Base-by-base conservation (phyloP, 2,888 invertebrate genomes). In the Gastracanthus pulcherrimus region DNA sequence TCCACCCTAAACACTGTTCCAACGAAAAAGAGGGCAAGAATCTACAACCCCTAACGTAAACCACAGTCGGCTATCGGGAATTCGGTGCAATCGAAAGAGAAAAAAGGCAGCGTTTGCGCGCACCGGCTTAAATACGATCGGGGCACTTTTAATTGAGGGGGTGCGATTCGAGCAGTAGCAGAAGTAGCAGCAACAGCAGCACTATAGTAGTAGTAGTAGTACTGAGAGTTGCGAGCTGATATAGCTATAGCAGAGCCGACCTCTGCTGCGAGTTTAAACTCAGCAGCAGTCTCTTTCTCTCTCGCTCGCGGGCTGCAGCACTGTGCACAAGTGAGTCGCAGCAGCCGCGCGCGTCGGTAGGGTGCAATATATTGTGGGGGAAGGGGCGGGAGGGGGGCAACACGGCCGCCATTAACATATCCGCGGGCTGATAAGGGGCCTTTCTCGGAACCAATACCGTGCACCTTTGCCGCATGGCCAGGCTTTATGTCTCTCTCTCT, bases 391-490 rank as follows among this genome's bases (percentile, higher is more conserved):
- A 84, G 82, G 86, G 82, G 83, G 84, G 84, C 82, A 88, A 91
- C 90, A 91, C 88, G 89, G 88, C 86, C 89, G 87, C 91, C 90
- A 91, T 91, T 91, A 91, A 90, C 91, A 91, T 91, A 91, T 91
- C 89, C 90, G 88, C 89, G 87, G 71, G 78, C 89, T 89, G 91
- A 91, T 91, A 91, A 91, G 89, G 51, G 55, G 64, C 87, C 88
- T 87, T 91, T 91, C 91, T 91, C 86, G 86, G 91, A 91, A 91
- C 89, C 90, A 90, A 90, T 91, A 90, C 89, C 82, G 79, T 82
- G 79, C 79, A 82, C 82, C 75, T 80, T 81, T 69, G 80, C 80
- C 74, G 70, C 82, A 16, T n/a, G 41, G 55, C 55, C 62, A 60
- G 58, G 45, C 74, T 75, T 75, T 75, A 75, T 48, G 75, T 75